Conservation (phyloP, 1,140 invertebrate species). For the Myzus persicae region DNA sequence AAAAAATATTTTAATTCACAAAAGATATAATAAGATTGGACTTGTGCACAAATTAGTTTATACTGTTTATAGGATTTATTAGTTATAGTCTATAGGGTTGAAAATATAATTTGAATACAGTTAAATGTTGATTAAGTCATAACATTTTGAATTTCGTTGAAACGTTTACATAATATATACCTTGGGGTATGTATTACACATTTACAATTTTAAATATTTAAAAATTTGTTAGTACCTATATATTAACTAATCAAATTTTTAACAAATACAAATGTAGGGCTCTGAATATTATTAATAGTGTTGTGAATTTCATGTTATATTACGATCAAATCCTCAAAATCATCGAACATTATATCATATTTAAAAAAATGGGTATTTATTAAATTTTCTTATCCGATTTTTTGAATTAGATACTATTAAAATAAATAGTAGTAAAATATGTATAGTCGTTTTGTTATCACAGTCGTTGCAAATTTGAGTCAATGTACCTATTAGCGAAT, state of each 20-base stretch:
- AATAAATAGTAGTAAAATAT: not conserved
- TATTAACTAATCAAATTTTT: not conserved
- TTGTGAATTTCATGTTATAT: not conserved
- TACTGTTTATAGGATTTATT: not conserved
- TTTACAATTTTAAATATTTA: no score
- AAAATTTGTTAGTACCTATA: no score
- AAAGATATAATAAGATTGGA: not conserved
- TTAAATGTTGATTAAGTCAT: not conserved
- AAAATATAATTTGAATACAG: not conserved
- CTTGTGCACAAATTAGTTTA: not conserved
- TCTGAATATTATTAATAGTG: not conserved
- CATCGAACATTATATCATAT: not conserved
- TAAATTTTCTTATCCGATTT: not conserved
- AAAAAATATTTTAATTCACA: no score
- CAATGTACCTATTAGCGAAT: not conserved
- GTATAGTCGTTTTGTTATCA: not conserved
- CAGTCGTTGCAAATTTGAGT: not conserved
- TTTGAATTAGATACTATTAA: not conserved
- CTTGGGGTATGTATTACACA: not conserved
- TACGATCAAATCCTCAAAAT: not conserved
- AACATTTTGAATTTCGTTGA: not conserved
- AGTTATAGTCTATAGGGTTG: not conserved
- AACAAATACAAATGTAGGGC: not conserved
- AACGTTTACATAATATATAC: not conserved
- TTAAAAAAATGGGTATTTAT: not conserved